phyloP scores from a whole-genome alignment of 2,797 vertebrate genomes.

The Tamandua tetradactyla region DNA sequence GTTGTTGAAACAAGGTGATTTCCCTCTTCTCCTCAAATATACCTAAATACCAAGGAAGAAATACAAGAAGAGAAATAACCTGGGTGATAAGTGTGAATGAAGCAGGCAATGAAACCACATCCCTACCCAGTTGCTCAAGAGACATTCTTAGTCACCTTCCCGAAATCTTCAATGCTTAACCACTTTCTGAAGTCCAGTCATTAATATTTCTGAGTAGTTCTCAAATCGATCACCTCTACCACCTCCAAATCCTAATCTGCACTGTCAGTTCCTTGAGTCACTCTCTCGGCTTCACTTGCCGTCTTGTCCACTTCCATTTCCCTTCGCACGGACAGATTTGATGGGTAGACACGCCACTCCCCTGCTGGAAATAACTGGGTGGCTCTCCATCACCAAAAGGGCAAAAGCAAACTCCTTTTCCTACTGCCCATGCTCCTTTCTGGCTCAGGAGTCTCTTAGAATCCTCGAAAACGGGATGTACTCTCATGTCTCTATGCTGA shows the following conservation, averaged over 20 bases:
- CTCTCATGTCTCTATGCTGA: not conserved
- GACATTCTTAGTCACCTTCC: not conserved
- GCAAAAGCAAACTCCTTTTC: not conserved
- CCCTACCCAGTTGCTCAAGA: not conserved
- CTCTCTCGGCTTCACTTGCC: not conserved
- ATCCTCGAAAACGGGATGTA: not conserved
- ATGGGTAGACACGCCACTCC: not conserved
- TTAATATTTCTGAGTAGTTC: not conserved
- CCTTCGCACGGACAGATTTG: not conserved
- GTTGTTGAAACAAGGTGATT: not conserved
- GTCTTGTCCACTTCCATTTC: not conserved
- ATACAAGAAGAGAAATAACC: slow-evolving; percentile 23
- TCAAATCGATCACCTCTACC: not conserved
- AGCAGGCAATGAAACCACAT: slow-evolving; percentile 26
- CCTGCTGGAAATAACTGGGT: not conserved
- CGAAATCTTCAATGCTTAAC: not conserved
- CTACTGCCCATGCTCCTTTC: not conserved
- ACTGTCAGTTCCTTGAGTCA: not conserved
- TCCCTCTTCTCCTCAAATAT: slow-evolving; percentile 33
- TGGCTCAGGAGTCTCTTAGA: not conserved
- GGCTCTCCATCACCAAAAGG: not conserved
- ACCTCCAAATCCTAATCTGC: not conserved
- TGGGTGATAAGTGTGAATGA: slow-evolving; percentile 9
- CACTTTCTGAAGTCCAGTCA: not conserved
- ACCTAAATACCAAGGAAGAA: not conserved